phyloP scores from a whole-genome alignment of 2,113 vertebrate species.

The Dicaeum eximium region DNA sequence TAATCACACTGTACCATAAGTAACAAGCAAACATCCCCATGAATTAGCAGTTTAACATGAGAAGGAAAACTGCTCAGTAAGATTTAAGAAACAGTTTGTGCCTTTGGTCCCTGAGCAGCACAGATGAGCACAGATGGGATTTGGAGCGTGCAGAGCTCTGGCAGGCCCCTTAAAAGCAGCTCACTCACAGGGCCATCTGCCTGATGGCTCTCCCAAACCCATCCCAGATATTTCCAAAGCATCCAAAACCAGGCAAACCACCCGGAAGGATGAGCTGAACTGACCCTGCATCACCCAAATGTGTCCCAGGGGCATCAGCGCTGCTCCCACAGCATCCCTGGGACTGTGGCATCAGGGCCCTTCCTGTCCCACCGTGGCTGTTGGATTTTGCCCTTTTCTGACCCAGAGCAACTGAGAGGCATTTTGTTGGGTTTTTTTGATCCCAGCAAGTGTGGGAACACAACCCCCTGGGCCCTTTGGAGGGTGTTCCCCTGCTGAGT shows the following conservation, averaged over 20 bases:
- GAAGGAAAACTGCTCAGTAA: not conserved
- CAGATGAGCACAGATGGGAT: not conserved
- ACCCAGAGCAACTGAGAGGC: too few relatives aligned
- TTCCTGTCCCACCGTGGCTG: not conserved
- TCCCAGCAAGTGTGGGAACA: too few relatives aligned
- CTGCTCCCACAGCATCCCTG: not conserved
- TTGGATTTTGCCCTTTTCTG: too few relatives aligned
- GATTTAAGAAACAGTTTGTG: not conserved
- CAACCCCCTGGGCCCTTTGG: too few relatives aligned
- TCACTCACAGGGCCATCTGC: not conserved
- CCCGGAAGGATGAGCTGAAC: not conserved
- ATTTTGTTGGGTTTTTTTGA: too few relatives aligned
- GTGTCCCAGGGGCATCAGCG: fast-evolving
- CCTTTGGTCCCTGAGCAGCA: not conserved
- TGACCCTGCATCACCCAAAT: not conserved
- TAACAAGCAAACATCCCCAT: not conserved
- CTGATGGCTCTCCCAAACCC: not conserved
- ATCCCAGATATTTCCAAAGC: not conserved
- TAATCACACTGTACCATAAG: not conserved
- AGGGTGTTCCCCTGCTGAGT: too few relatives aligned
- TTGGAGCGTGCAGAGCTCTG: not conserved
- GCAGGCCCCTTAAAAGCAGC: not conserved
- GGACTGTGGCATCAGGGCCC: not conserved
- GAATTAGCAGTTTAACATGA: not conserved
- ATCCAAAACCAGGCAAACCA: not conserved